Evolutionary conservation across 2,797 vertebrate species (phyloP).

Genomic region (Mus minutoides): DNA sequence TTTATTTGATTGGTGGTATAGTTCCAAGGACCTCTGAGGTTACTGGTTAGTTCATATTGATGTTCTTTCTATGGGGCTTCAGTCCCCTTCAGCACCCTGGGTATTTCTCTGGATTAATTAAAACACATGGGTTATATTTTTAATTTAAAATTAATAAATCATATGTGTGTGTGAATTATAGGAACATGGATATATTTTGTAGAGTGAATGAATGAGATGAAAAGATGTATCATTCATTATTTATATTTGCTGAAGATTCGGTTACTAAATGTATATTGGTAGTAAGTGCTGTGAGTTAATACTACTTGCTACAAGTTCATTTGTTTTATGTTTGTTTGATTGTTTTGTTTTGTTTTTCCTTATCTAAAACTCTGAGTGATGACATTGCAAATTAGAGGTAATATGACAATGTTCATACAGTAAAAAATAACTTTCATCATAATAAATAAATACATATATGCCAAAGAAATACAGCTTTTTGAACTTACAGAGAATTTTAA

Average conservation of each 20-base stretch:
- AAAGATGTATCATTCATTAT: background rate
- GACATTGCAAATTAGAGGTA: background rate
- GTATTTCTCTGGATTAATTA: background rate
- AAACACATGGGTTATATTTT: background rate
- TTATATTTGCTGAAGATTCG: background rate
- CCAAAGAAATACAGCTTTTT: background rate
- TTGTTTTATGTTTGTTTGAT: background rate
- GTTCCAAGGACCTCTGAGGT: no score
- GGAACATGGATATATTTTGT: background rate
- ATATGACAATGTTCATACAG: background rate
- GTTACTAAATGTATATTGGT: background rate
- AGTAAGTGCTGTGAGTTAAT: background rate
- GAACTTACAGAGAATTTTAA: background rate
- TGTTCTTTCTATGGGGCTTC: no score
- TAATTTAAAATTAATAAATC: background rate
- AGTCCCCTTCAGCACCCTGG: no score
- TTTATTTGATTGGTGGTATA: no score
- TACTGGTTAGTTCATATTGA: no score
- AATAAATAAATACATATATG: background rate
- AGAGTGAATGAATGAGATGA: background rate
- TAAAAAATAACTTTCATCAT: background rate
- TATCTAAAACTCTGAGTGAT: background rate
- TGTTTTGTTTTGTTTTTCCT: background rate
- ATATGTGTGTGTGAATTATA: background rate
- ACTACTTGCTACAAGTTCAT: background rate